phyloP scores from a whole-genome alignment of 2,888 invertebrate genomes.

The Andrena marginata region DNA sequence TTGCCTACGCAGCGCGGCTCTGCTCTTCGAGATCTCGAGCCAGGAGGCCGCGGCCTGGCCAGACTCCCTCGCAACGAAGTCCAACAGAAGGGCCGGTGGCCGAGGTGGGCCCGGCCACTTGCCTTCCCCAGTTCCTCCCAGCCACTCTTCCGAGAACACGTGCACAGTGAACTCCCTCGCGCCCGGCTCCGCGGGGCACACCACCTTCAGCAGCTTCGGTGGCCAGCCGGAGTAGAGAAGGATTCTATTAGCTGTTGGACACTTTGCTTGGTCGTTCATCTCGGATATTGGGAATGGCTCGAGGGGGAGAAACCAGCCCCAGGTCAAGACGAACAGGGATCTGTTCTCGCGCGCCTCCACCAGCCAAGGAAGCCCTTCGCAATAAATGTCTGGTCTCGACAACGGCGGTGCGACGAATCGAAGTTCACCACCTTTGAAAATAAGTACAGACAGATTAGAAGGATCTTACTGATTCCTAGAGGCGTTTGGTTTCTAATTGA shows the following conservation, averaged over 20 bases:
- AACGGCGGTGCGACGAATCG: slow-evolving; percentile 88
- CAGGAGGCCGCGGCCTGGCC: slow-evolving; percentile 92
- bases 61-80: slow-evolving; percentile 90
- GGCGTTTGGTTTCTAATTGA: not conserved
- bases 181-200: slow-evolving; percentile 91
- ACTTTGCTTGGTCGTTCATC: slow-evolving; percentile 84
- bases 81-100: slow-evolving; percentile 88
- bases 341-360: slow-evolving; percentile 92
- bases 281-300: slow-evolving; percentile 86
- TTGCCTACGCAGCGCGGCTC: slow-evolving; percentile 88
- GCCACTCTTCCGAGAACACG: slow-evolving; percentile 93
- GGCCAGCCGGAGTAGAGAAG: slow-evolving; percentile 93
- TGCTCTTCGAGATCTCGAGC: slow-evolving; percentile 90
- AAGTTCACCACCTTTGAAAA: slow-evolving; percentile 87
- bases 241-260: slow-evolving; percentile 92
- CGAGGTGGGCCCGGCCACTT: slow-evolving; percentile 83
- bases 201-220: slow-evolving; percentile 86
- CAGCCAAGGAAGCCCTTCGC: slow-evolving; percentile 92
- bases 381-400: slow-evolving; percentile 88
- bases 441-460: not conserved
- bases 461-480: not conserved
- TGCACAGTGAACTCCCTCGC: slow-evolving; percentile 90
- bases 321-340: slow-evolving; percentile 92
- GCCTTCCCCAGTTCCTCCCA: slow-evolving; percentile 82
- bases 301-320: slow-evolving; percentile 91